A percentile compares a stretch with the other conserved stretches of the same genome.
These are phyloP conservation scores for Cyprinodon tularosa DNA, from an alignment of 2,113 vertebrate genomes.

Conservation along the genomic window DNA sequence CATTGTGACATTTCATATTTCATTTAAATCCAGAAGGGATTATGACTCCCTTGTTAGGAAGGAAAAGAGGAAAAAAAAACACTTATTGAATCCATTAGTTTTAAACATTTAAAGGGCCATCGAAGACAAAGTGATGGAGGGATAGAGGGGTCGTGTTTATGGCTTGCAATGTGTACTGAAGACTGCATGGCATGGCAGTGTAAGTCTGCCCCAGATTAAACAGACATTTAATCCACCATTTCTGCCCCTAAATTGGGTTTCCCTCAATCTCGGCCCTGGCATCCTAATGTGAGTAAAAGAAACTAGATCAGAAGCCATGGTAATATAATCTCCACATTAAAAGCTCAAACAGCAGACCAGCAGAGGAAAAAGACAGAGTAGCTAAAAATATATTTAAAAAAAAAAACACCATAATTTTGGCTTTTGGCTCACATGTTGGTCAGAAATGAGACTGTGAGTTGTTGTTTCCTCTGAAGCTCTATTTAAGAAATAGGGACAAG, in stretches of 20 bases:
- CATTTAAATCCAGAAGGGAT: conserved; percentile 78
- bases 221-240: conserved; percentile 78
- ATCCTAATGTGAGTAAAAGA: conserved; percentile 71
- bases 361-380: conserved; percentile 19
- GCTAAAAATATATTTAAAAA: conserved; percentile 58
- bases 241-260: conserved; percentile 77
- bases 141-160: conserved; percentile 45
- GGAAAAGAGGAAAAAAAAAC: conserved; percentile 48
- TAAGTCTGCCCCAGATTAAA: conserved; percentile 82
- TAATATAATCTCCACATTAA: conserved; percentile 70
- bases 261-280: conserved; percentile 75
- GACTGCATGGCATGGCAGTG: conserved; percentile 66
- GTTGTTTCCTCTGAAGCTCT: background rate
- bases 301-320: conserved; percentile 57
- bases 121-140: conserved; percentile 70
- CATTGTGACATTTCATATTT: conserved; percentile 78
- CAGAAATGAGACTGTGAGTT: conserved; percentile 2
- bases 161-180: conserved; percentile 36
- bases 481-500: background rate
- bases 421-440: conserved; percentile 26
- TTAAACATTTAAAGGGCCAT: conserved; percentile 77
- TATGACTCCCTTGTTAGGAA: conserved; percentile 68
- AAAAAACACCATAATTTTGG: conserved; percentile 45
- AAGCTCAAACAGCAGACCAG: conserved; percentile 51
- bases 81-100: conserved; percentile 78